Base-by-base conservation (phyloP, 1,140 invertebrate species). In the Daktulosphaira vitifoliae region DNA sequence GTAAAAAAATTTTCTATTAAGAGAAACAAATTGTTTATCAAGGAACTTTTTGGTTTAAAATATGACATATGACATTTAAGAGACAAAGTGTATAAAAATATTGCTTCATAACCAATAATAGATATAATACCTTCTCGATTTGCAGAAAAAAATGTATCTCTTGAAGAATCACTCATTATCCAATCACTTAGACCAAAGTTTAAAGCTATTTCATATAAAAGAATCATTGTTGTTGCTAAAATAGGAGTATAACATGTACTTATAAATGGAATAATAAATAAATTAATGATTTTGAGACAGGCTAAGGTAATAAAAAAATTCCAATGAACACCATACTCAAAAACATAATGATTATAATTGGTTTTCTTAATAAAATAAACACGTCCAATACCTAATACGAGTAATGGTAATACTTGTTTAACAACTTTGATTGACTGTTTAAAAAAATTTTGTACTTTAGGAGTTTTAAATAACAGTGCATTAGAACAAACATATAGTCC, bases 241-340 rank as follows among this genome's bases (percentile, higher is more conserved):
- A 77, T 73, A 69, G 79, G 68, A 18, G 79, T 73, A 54, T 74
- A 77, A 13, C 72, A 75, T 5, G 77, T 73, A 49, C 70, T 72
- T 48, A 81, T 69, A 20, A 79, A 73, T 42, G 73, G 76, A 15
- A 84, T 74, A 25, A 87, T 69, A 33, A 83, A 67, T 25, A 80
- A 81, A 22, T 82, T 82, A 20, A 89, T 71, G 1, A 93, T 72
- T 80, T 91, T 93, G 5, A 90, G 85, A 46, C 86, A 76, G 23
- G 88, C 90, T 38, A 98, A 74, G 1, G 92, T 96, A 65, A 96
- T 84, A 73, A 97, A 98, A 73, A 98, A 98, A 75, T 98, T 98
- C 90, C 94, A 96, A 76, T 97, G 93, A 5, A 88, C 79, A 3
- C 95, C 96, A 79, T 98, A 98, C 73, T 98, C 96, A 6, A 84